A percentile compares a stretch with the other conserved stretches of the same genome.
These are phyloP conservation scores for Chironex yamaguchii DNA, from an alignment of 30 jellyfish, hydroid and myxozoan genomes.

Conservation along the genomic window DNA sequence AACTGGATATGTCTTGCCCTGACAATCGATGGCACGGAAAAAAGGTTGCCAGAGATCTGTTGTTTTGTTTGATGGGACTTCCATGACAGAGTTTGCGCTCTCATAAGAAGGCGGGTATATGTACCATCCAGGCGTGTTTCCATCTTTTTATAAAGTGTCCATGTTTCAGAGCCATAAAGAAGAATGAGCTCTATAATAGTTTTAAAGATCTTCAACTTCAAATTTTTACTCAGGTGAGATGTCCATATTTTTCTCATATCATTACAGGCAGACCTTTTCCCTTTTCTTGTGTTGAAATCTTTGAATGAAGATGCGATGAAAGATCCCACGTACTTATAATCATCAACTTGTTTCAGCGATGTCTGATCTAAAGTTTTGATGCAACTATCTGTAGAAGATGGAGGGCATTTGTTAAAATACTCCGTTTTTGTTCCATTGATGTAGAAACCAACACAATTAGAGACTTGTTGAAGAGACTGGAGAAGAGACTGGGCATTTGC, in stretches of 20 bases:
- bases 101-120: neutral
- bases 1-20: neutral
- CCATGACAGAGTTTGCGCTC: too few species aligned
- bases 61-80: too few species aligned
- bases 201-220: neutral
- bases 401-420: too few species aligned
- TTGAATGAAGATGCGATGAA: neutral
- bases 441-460: conserved; percentile 1
- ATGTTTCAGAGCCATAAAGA: neutral
- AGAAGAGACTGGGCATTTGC: neutral
- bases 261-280: neutral
- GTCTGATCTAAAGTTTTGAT: too few species aligned
- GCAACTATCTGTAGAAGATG: too few species aligned
- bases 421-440: neutral
- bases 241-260: neutral
- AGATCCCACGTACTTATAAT: conserved; percentile 9
- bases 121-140: neutral
- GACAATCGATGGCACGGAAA: neutral
- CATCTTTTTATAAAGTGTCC: neutral
- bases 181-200: neutral
- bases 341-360: neutral
- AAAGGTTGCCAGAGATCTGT: neutral
- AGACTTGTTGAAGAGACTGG: neutral
- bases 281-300: neutral
- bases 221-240: neutral